These are phyloP conservation scores for Thinocorus orbignyianus DNA, from an alignment of 2,113 vertebrate genomes.

Conservation along the genomic window DNA sequence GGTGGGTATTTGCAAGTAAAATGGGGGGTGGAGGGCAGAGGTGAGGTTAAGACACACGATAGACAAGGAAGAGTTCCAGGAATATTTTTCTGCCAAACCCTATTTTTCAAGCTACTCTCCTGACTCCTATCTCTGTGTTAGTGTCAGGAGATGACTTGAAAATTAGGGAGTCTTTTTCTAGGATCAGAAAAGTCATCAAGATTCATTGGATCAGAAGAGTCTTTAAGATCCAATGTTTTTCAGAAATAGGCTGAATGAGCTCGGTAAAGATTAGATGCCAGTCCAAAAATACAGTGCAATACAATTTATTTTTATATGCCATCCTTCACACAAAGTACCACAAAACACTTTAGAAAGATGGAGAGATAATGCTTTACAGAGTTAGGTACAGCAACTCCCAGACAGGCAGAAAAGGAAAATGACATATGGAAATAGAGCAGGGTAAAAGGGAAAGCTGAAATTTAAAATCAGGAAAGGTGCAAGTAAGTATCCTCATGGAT, in stretches of 20 bases:
- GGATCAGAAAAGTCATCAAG: constrained; percentile 66
- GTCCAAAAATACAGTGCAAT: constrained; percentile 72
- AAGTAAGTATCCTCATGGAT: constrained; percentile 56
- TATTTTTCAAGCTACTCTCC: constrained; percentile 49
- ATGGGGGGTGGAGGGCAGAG: constrained; percentile 20
- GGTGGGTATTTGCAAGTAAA: constrained; percentile 68
- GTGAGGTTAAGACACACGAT: neutral
- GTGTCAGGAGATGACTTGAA: constrained; percentile 67
- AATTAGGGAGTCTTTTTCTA: constrained; percentile 66
- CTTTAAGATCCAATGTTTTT: constrained; percentile 68
- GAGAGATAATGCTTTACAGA: constrained; percentile 72
- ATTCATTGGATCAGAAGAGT: constrained; percentile 71
- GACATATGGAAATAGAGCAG: constrained; percentile 67
- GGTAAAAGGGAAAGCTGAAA: constrained; percentile 55
- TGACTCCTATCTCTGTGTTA: constrained; percentile 47
- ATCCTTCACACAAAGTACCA: constrained; percentile 72
- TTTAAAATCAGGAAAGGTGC: constrained; percentile 66
- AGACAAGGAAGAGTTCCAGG: neutral
- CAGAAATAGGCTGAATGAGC: constrained; percentile 68
- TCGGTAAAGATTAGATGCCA: constrained; percentile 68
- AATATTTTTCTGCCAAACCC: constrained; percentile 24
- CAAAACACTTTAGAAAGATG: constrained; percentile 73
- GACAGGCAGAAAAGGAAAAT: constrained; percentile 71
- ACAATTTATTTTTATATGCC: constrained; percentile 74
- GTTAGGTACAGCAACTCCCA: constrained; percentile 67